Evolutionary conservation across 2,888 invertebrate genomes (phyloP).

Genomic region (Ophion obscuratus): DNA sequence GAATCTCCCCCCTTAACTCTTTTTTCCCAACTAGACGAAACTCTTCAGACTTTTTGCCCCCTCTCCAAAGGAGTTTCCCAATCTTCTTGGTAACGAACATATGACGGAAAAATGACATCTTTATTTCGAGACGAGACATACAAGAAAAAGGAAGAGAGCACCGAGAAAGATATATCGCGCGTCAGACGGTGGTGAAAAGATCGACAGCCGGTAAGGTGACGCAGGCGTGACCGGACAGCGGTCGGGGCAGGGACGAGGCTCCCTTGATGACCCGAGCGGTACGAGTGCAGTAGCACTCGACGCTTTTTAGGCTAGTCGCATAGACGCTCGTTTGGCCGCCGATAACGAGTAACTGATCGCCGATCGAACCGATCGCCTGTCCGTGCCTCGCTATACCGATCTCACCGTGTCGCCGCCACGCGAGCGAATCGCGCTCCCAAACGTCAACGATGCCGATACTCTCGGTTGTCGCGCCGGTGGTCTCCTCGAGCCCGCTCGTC

Average conservation of each 20-base stretch:
- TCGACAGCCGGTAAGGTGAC: conserved; percentile 85
- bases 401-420: conserved; percentile 87
- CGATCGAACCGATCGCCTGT: conserved; percentile 87
- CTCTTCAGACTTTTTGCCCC: no score
- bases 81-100: no score
- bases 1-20: no score
- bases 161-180: neutral
- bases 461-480: conserved; percentile 85
- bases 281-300: conserved; percentile 88
- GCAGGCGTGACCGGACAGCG: conserved; percentile 87
- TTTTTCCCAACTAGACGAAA: no score
- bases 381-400: conserved; percentile 89
- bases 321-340: conserved; percentile 89
- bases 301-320: conserved; percentile 87
- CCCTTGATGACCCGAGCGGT: conserved; percentile 87
- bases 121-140: neutral
- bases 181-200: conserved; percentile 56
- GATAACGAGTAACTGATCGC: conserved; percentile 87
- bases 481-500: conserved; percentile 74
- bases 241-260: conserved; percentile 87
- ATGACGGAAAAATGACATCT: neutral
- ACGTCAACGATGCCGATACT: conserved; percentile 87
- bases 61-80: no score
- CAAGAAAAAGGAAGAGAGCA: neutral
- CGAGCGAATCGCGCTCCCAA: conserved; percentile 86